Evolutionary conservation across 1,140 invertebrate species (phyloP).

Genomic region (fruit fly (Drosophila melanogaster)): Release_6_plus_ISO1_MT NT_033779.5:6581501-6582000

Average conservation of each 20-base stretch:
- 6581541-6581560: constrained; percentile 3
- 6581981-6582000: constrained; percentile 18
- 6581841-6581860: constrained; percentile 33
- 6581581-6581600: constrained; percentile 62
- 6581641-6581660: background rate
- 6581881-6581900: constrained; percentile 52
- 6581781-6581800: constrained; percentile 29
- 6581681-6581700: constrained; percentile 45
- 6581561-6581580: constrained; percentile 40
- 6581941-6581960: constrained; percentile 76
- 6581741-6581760: constrained; percentile 74
- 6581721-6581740: constrained; percentile 44
- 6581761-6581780: constrained; percentile 27
- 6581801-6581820: constrained; percentile 6
- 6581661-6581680: constrained; percentile 32
- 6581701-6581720: constrained; percentile 23
- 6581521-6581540: constrained; percentile 44
- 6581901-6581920: constrained; percentile 78
- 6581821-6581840: constrained; percentile 69
- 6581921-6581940: constrained; percentile 79
- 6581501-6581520: background rate
- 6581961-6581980: constrained; percentile 74
- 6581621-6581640: constrained; percentile 30
- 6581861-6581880: constrained; percentile 7
- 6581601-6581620: constrained; percentile 35